Base-by-base conservation (phyloP, 2,888 invertebrate species). In the Pterostichus madidus region DNA sequence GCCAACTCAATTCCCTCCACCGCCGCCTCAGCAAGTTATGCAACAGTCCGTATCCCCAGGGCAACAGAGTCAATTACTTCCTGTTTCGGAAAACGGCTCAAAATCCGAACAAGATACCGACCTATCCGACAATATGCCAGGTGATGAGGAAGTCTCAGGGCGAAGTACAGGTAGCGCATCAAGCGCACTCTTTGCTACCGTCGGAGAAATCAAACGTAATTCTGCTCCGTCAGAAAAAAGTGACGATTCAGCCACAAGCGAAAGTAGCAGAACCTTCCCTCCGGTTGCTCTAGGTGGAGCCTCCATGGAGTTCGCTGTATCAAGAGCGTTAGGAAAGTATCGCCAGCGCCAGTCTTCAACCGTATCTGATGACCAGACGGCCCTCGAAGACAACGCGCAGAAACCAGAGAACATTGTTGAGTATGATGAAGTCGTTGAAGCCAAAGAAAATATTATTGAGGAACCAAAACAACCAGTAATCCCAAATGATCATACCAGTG, bases 251-350 rank as follows among this genome's bases (percentile, higher is more conserved):
- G 91, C 90, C 84, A 91, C 91, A 85, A 90, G 91, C 1, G 93
- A 92, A 82, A 92, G 86, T 78, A 52, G 59, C 24, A 89, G 89
- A 85, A 89, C 90, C 8, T 88, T 92, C 56, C 92, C 92, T 3
- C 91, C 91, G n/a, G 91, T 93, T n/a, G 88, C 91, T 7, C 86
- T 92, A 10, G 91, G 93, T 84, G 93, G 94, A 17, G 93, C 95
- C 13, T 94, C 95, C 8, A 95, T 96, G 93, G 96, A 96, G 88
- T 96, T 96, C 89, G 96, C 96, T 0, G 96, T 96, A 0, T 96
- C 96, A 0, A 90, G 96, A 87, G 96, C 96, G 0, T 90, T 96
- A 31, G 96, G 96, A 31, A 96, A 95, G 89, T 96, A 96, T 87
- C 91, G 96, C 64, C 92, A 95, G 85, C 91, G 94, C 84, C 94